A percentile compares a stretch with the other conserved stretches of the same genome.
These are phyloP conservation scores for Lithobates pipiens DNA, from an alignment of 2,797 vertebrate genomes.

Conservation along the genomic window DNA sequence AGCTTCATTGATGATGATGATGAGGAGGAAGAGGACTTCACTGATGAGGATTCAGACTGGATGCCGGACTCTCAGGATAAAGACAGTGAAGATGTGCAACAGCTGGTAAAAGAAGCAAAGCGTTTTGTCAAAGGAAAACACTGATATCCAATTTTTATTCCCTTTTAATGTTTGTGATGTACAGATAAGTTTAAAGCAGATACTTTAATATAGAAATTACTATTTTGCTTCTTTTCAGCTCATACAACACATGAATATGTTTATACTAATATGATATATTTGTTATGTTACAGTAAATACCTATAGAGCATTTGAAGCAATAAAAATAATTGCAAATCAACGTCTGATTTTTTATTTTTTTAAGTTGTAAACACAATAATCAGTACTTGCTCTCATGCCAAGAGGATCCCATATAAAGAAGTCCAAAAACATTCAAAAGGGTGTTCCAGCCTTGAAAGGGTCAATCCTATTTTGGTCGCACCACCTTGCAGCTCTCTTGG, in stretches of 20 bases:
- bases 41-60: constrained; percentile 81
- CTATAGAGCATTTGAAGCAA: not conserved
- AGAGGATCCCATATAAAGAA: too few relatives aligned
- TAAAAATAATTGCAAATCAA: not conserved
- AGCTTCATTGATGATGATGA: constrained; percentile 73
- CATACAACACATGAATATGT: not conserved
- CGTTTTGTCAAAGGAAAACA: constrained; percentile 74
- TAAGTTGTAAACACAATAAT: too few relatives aligned
- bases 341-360: too few relatives aligned
- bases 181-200: not conserved
- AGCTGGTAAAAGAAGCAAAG: constrained; percentile 71
- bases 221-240: not conserved
- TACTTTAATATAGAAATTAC: not conserved
- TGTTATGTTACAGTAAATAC: constrained; percentile 2
- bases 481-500: too few relatives aligned
- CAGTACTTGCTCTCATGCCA: too few relatives aligned
- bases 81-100: constrained; percentile 71
- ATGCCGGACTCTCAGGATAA: constrained; percentile 76
- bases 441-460: too few relatives aligned
- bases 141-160: constrained; percentile 52
- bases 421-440: too few relatives aligned
- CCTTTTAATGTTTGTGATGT: constrained; percentile 5
- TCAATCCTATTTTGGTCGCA: too few relatives aligned
- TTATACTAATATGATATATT: constrained; percentile 12
- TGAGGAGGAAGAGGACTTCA: constrained; percentile 73